Base-by-base conservation (phyloP, 2,113 vertebrate genomes). In the Puma concolor region DNA sequence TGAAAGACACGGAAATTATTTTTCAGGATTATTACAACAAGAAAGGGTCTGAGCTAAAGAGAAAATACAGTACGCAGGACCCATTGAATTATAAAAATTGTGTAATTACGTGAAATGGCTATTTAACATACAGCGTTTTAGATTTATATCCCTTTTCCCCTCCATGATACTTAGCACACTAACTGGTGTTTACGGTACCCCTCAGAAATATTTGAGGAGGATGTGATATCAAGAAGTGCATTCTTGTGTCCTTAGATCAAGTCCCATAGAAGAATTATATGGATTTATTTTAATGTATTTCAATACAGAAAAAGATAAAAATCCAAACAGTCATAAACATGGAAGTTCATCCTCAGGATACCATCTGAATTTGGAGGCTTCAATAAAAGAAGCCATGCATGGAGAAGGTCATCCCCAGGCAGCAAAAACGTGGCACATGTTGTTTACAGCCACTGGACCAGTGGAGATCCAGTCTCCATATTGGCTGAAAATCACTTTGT, bases 1-100 rank as follows among this genome's bases (percentile, higher is more conserved):
- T 92, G 64, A 92, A 95, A 79, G 83, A 91, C 16, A 89, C 60
- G 44, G 0, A 91, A 86, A 83, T 63, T 80, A 69, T 95, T 97
- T 97, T 83, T 64, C 38, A 93, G n/a, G 1, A 91, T 91, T 91
- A 83, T 85, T 38, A 60, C 4, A 83, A 92, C 1, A 81, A 91
- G 25, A 25, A 79, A 69, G 84, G 86, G 4, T 2, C 57, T 69
- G n/a, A 83, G 38, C 10, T 74, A 54, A 54, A 48, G 50, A 88
- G 72, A 85, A 85, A 87, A 50, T 50, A 41, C 5, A 41, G 4
- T 16, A 52, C 11, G 27, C 16, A 63, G 33, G 15, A 54, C 14
- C 57, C 19, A 50, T 38, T 86, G 71, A 95, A 90, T 85, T 72
- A 19, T 54, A 95, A 93, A 97, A 50, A 50, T 66, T 48, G 12